A percentile compares a stretch with the other conserved stretches of the same genome.
Conservation (phyloP, 2,888 invertebrate species). For the Acleris laterana region DNA sequence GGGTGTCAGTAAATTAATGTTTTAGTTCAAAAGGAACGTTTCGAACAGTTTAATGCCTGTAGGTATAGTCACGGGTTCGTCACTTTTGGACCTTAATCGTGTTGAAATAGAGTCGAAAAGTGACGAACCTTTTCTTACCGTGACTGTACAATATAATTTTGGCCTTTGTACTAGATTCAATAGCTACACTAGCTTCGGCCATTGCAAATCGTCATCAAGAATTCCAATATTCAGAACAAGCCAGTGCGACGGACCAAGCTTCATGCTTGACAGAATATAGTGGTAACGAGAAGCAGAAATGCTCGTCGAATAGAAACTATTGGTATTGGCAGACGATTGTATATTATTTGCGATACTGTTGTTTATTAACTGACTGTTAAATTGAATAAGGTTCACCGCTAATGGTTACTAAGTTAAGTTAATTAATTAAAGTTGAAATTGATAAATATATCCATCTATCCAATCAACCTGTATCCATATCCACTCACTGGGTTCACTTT, state of each 20-base stretch:
- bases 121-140: no score
- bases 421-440: no score
- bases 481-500: no score
- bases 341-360: neutral
- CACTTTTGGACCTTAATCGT: no score
- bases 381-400: no score
- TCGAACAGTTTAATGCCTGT: neutral
- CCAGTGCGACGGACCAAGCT: conserved; percentile 19
- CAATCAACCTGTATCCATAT: no score
- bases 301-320: conserved; percentile 20
- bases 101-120: no score
- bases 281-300: conserved; percentile 24
- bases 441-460: no score
- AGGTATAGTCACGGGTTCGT: no score
- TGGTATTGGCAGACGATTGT: neutral
- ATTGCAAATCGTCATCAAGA: conserved; percentile 30
- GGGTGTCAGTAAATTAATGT: neutral
- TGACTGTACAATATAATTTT: neutral
- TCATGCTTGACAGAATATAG: conserved; percentile 28
- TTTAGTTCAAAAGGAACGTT: neutral
- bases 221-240: conserved; percentile 32
- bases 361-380: no score
- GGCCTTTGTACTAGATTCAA: conserved; percentile 1
- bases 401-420: no score
- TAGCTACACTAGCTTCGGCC: neutral